Evolutionary conservation across 1,140 invertebrate species (phyloP).

Genomic region (Bathynomus jamesi): DNA sequence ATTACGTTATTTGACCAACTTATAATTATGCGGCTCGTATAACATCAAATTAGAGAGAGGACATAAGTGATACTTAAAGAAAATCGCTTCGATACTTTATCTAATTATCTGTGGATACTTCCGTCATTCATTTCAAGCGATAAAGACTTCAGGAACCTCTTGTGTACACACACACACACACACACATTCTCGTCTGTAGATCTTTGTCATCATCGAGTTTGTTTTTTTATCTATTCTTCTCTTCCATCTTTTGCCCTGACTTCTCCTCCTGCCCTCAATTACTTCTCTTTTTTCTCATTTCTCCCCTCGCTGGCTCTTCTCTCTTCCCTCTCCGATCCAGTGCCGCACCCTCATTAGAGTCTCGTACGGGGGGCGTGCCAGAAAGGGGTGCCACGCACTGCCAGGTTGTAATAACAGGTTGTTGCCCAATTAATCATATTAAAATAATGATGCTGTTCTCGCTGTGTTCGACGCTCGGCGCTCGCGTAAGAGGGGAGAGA

Average conservation of each 20-base stretch:
- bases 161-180: no score
- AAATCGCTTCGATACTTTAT: no score
- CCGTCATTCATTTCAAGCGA: no score
- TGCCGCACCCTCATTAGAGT: no score
- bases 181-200: no score
- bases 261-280: background rate
- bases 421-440: background rate
- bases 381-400: background rate
- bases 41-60: no score
- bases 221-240: background rate
- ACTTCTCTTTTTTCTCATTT: background rate
- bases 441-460: background rate
- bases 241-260: background rate
- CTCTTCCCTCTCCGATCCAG: background rate
- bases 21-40: no score
- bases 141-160: no score
- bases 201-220: no score
- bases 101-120: no score
- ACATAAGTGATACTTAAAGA: no score
- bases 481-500: background rate
- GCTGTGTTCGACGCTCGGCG: background rate
- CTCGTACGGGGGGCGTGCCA: background rate
- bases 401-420: constrained; percentile 1
- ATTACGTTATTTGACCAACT: no score
- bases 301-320: background rate